Conservation (phyloP, 2,888 invertebrate genomes). For the Tanytarsus gracilentus region DNA sequence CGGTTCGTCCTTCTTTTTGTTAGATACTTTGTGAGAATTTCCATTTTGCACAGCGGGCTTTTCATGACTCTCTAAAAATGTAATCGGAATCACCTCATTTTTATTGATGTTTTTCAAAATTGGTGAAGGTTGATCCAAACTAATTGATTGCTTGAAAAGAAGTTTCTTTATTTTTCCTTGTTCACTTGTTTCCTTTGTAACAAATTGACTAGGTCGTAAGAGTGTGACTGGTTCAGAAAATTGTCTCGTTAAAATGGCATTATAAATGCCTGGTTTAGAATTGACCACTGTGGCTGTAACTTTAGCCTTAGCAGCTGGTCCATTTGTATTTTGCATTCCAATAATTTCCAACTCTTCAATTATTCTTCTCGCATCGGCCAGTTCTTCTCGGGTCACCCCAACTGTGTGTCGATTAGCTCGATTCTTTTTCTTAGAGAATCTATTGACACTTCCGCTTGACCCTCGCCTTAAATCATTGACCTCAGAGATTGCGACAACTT, state of each 20-base stretch:
- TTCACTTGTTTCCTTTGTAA: slow-evolving; percentile 32
- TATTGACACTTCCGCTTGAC: slow-evolving; percentile 39
- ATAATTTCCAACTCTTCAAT: slow-evolving; percentile 55
- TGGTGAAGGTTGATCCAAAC: slow-evolving; percentile 20
- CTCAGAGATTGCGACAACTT: slow-evolving; percentile 33
- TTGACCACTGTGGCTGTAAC: slow-evolving; percentile 4
- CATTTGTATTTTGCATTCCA: slow-evolving; percentile 34
- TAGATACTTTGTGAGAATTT: slow-evolving; percentile 29
- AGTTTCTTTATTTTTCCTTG: slow-evolving; percentile 1
- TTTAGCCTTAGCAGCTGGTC: slow-evolving; percentile 8
- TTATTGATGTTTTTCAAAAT: slow-evolving; percentile 20
- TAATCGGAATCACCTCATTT: neutral
- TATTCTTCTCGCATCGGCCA: slow-evolving; percentile 66
- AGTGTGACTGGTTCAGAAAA: slow-evolving; percentile 32
- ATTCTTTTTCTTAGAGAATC: slow-evolving; percentile 49
- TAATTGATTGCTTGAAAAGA: slow-evolving; percentile 22
- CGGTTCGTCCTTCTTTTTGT: slow-evolving; percentile 37
- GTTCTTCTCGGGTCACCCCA: slow-evolving; percentile 71
- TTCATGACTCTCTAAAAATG: slow-evolving; percentile 23
- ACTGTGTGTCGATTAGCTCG: slow-evolving; percentile 69
- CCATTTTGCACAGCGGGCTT: too few species aligned
- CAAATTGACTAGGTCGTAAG: slow-evolving; percentile 40
- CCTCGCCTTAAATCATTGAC: slow-evolving; percentile 33
- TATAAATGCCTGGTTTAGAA: slow-evolving; percentile 31
- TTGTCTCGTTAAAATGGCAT: slow-evolving; percentile 12